phyloP scores from a whole-genome alignment of 2,797 vertebrate species.

The Sebastolobus altivelis region DNA sequence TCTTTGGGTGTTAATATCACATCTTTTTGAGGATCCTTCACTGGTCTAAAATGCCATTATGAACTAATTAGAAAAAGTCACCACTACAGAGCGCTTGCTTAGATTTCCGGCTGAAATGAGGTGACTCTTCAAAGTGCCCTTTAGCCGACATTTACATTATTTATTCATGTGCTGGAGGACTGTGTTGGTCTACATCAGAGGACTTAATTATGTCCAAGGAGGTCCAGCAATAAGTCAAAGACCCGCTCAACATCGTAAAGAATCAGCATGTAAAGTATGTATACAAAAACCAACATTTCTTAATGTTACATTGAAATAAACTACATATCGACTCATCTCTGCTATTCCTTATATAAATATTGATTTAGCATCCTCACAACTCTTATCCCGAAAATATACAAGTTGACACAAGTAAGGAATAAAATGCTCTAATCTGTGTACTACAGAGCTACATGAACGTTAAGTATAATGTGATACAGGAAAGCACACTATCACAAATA shows the following conservation, averaged over 20 bases:
- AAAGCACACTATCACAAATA: neutral
- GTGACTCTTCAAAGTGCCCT: conserved; percentile 55
- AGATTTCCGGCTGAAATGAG: conserved; percentile 28
- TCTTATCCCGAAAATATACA: neutral
- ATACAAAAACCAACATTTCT: neutral
- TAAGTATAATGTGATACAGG: neutral
- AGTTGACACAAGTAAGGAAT: neutral
- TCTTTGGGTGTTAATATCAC: neutral
- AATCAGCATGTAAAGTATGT: neutral
- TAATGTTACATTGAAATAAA: neutral
- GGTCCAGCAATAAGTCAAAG: conserved; percentile 27
- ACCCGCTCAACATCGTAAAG: neutral
- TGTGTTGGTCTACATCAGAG: conserved; percentile 57
- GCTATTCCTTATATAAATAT: neutral
- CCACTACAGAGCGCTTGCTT: neutral
- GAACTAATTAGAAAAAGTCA: conserved; percentile 22
- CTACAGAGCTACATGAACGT: neutral
- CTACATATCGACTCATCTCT: neutral
- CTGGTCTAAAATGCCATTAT: conserved; percentile 11
- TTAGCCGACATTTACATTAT: conserved; percentile 65
- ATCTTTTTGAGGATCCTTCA: neutral
- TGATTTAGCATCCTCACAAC: neutral
- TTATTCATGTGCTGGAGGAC: conserved; percentile 61
- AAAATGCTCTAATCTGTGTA: neutral
- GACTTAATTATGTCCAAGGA: conserved; percentile 54